Percentiles rank a stretch among this genome's conserved stretches.
Conservation (phyloP, 2,888 invertebrate species). For the Stegophylla sp. region DNA sequence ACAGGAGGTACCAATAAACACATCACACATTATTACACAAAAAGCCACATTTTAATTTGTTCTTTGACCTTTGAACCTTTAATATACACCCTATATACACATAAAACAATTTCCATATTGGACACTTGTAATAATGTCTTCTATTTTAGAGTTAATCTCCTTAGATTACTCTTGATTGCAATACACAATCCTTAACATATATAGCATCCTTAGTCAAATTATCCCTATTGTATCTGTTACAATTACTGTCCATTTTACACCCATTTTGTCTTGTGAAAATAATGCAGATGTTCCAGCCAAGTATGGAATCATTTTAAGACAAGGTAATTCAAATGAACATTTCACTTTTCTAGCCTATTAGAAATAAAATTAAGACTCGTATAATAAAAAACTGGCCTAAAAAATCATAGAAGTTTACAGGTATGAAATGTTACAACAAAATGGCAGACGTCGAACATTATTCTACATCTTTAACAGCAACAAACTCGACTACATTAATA, state of each 20-base stretch:
- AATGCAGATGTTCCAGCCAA: conserved; percentile 54
- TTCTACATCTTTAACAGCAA: conserved; percentile 46
- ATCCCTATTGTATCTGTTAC: neutral
- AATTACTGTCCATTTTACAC: neutral
- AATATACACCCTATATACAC: neutral
- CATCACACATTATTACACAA: no score
- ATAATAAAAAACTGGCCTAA: conserved; percentile 33
- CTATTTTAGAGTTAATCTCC: neutral
- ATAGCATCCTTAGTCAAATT: neutral
- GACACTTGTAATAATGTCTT: conserved; percentile 19
- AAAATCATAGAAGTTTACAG: conserved; percentile 57
- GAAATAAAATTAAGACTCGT: conserved; percentile 38
- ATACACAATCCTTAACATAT: neutral
- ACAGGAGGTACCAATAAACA: no score
- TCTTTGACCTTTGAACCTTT: neutral
- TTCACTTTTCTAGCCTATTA: conserved; percentile 49
- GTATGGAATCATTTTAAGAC: conserved; percentile 52
- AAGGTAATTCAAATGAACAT: conserved; percentile 51
- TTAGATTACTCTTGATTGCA: conserved; percentile 1
- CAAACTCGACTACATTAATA: neutral
- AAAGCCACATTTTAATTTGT: neutral
- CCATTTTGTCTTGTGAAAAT: conserved; percentile 24
- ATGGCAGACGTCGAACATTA: conserved; percentile 30
- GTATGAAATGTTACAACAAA: conserved; percentile 7
- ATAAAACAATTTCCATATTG: neutral